Evolutionary conservation across 2,797 vertebrate genomes (phyloP).

Genomic region (Silurus aristotelis): DNA sequence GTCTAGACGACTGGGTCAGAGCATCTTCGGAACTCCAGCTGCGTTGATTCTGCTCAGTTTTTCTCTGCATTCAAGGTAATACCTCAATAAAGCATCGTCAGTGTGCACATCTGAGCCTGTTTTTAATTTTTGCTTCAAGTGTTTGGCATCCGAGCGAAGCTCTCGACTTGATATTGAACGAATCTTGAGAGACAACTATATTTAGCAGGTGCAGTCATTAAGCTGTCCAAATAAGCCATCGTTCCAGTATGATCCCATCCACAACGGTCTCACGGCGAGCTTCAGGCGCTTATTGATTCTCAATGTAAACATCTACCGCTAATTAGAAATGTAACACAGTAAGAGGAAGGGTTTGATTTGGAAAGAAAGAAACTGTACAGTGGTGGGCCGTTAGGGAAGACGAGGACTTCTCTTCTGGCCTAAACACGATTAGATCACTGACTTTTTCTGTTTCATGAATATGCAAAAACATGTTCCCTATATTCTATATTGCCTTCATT

Average conservation of each 20-base stretch:
- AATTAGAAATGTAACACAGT: background rate
- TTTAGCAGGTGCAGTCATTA: constrained; percentile 4
- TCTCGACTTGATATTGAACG: background rate
- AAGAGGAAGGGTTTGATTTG: background rate
- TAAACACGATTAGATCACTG: no score
- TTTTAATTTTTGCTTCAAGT: background rate
- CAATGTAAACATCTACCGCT: background rate
- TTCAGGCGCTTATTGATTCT: background rate
- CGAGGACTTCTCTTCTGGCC: no score
- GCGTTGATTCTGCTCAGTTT: no score
- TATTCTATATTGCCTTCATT: no score
- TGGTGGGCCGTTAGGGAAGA: no score
- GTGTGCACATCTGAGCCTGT: no score
- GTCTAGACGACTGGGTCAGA: no score
- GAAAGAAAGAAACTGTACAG: background rate
- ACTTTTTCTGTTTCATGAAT: no score
- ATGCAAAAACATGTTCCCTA: no score
- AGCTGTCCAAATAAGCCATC: background rate
- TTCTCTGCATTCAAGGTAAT: no score
- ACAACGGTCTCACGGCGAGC: background rate
- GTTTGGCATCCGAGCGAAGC: background rate
- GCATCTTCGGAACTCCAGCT: no score
- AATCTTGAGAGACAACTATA: background rate
- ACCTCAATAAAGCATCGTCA: no score
- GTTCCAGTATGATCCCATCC: background rate